Evolutionary conservation across 1,140 invertebrate genomes (phyloP).

Genomic region (Drosophila nigromelanica): DNA sequence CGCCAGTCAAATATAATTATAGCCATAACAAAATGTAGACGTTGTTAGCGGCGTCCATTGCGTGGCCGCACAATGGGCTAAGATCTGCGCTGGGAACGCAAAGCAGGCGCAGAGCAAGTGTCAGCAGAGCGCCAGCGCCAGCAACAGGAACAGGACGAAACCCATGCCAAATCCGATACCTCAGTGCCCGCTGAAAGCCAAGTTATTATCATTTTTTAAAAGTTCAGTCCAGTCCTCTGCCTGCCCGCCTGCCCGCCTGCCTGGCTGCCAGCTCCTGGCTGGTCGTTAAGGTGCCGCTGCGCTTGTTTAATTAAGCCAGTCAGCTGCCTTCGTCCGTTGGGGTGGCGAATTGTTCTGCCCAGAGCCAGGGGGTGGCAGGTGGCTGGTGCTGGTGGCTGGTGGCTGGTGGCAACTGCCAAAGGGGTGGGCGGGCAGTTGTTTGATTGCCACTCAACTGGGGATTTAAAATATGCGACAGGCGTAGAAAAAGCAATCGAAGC

Average conservation of each 20-base stretch:
- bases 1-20: constrained; percentile 81
- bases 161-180: constrained; percentile 5
- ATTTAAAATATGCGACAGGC: constrained; percentile 80
- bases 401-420: background rate
- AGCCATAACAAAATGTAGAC: constrained; percentile 73
- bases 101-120: constrained; percentile 66
- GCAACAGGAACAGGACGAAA: constrained; percentile 5
- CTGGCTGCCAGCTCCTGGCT: constrained; percentile 7
- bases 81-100: constrained; percentile 25
- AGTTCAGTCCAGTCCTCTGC: constrained; percentile 49
- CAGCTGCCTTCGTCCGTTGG: constrained; percentile 29
- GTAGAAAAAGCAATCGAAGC: constrained; percentile 73
- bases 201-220: constrained; percentile 78
- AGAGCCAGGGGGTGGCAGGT: constrained; percentile 6
- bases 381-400: too few relatives aligned
- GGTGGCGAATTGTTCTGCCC: constrained; percentile 1
- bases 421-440: constrained; percentile 34
- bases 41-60: constrained; percentile 39
- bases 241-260: constrained; percentile 1
- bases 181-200: constrained; percentile 42
- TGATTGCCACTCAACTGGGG: constrained; percentile 81
- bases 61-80: constrained; percentile 34
- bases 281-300: constrained; percentile 68
- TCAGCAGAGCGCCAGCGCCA: constrained; percentile 28
- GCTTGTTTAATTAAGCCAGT: constrained; percentile 81